Base-by-base conservation (phyloP, 1,140 invertebrate species). In the Drosophila littoralis region DNA sequence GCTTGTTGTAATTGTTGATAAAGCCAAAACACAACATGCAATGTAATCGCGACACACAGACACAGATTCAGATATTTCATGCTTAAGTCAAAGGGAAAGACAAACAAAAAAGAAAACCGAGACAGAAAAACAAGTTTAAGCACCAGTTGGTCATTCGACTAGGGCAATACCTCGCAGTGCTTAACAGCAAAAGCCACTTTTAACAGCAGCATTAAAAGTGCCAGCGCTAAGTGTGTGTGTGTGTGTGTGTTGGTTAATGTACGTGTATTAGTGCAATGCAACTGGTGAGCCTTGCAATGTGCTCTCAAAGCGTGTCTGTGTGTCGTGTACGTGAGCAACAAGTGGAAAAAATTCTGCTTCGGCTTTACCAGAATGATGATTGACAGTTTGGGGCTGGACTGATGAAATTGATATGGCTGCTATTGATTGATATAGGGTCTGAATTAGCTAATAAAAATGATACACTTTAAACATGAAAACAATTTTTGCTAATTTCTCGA, bases 41-140 rank as follows among this genome's bases (percentile, higher is more conserved):
- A 54, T 36, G 51, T 36, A 36, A 54, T 36, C 51, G 51, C 51
- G 51, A 54, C 51, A 54, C 51, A 54, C 8, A 54, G 51, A 38
- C 51, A 54, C 51, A 36, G 51, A 36, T 54, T 54, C 51, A 28
- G 22, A 28, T 28, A 28, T 28, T 28, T 28, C 22, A 5, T 28
- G 22, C 22, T 28, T 5, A 28, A 28, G 22, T 28, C 22, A 28
- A 28, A 28, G 22, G 22, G 22, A 28, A 5, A 28, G 22, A 28
- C 22, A 28, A 28, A 28, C 15, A 13, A 54, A 4, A 54, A 54
- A 35, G 51, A 54, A 54, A 54, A 54, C 32, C 51, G 51, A 35
- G 13, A 54, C 22, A 12, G 10, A 51, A 42, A 54, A 54, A 36
- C 32, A 54, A 54, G 51, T 54, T 54, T 54, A 36, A 13, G 13